A percentile compares a stretch with the other conserved stretches of the same genome.
These are phyloP conservation scores for Mormyrus iriodes DNA, from an alignment of 2,113 vertebrate genomes.

Conservation along the genomic window DNA sequence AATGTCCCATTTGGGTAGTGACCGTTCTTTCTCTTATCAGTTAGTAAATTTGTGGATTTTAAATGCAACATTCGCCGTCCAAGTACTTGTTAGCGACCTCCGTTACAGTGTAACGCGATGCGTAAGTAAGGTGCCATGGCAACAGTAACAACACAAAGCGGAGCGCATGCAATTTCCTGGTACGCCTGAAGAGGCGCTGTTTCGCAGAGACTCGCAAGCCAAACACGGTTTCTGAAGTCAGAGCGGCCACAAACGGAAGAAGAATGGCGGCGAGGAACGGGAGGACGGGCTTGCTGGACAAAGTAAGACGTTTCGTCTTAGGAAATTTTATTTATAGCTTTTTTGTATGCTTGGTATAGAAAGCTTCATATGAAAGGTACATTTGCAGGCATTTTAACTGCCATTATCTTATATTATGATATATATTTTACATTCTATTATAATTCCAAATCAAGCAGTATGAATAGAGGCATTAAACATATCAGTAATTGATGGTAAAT, in stretches of 20 bases:
- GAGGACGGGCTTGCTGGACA: not conserved
- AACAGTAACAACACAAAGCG: not conserved
- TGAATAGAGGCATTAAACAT: not conserved
- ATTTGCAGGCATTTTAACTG: not conserved
- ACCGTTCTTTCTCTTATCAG: not conserved
- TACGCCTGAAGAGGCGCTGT: not conserved
- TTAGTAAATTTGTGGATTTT: not conserved
- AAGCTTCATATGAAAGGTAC: not conserved
- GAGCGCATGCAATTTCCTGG: not conserved
- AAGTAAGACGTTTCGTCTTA: not conserved
- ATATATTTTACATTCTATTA: not conserved
- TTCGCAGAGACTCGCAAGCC: not conserved
- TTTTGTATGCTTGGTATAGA: not conserved
- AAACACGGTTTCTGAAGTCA: not conserved
- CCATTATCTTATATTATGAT: not conserved
- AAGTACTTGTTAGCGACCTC: not conserved
- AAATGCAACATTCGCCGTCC: not conserved
- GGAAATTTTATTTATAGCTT: not conserved
- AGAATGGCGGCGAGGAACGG: slow-evolving; percentile 8
- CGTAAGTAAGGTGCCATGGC: slow-evolving; percentile 7
- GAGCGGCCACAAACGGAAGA: not conserved
- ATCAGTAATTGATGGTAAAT: not conserved
- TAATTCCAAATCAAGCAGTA: not conserved
- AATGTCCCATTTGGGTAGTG: not conserved
- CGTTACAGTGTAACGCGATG: not conserved